Percentiles rank a stretch among this genome's conserved stretches.
Conservation (phyloP, 92 coral and sea anemone genomes). For the Actinernus sp. region DNA sequence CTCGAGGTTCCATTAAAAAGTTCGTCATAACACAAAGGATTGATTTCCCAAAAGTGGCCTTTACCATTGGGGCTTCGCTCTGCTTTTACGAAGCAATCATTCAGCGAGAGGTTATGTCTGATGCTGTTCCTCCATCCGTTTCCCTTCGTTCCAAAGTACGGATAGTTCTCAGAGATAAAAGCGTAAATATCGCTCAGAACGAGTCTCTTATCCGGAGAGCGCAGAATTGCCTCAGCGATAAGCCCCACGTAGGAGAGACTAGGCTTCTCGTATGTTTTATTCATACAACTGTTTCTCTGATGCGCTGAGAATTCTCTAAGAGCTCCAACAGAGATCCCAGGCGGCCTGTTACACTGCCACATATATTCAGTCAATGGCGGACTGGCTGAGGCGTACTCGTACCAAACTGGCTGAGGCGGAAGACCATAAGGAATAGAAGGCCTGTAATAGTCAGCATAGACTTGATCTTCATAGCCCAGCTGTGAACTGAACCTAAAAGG, state of each 20-base stretch:
- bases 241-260: conserved; percentile 54
- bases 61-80: too few species aligned
- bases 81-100: conserved; percentile 58
- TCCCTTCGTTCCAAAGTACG: conserved; percentile 45
- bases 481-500: too few species aligned
- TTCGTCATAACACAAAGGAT: conserved; percentile 45
- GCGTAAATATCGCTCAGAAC: conserved; percentile 60
- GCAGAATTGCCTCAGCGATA: conserved; percentile 51
- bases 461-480: too few species aligned
- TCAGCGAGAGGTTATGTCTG: conserved; percentile 53
- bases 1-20: conserved; percentile 19
- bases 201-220: conserved; percentile 41
- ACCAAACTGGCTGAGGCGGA: too few species aligned
- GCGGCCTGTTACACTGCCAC: too few species aligned
- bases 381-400: too few species aligned
- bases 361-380: too few species aligned
- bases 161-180: conserved; percentile 34
- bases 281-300: too few species aligned
- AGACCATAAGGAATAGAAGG: too few species aligned
- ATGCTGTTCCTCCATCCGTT: conserved; percentile 71
- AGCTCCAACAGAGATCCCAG: too few species aligned
- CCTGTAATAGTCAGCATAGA: too few species aligned
- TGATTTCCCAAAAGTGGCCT: conserved; percentile 61
- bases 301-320: too few species aligned
- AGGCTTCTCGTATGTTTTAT: conserved; percentile 42